Evolutionary conservation across 1,140 invertebrate genomes (phyloP), one percentile per base, ranked within the genome.

Genomic region (Rhopalosiphum padi): DNA sequence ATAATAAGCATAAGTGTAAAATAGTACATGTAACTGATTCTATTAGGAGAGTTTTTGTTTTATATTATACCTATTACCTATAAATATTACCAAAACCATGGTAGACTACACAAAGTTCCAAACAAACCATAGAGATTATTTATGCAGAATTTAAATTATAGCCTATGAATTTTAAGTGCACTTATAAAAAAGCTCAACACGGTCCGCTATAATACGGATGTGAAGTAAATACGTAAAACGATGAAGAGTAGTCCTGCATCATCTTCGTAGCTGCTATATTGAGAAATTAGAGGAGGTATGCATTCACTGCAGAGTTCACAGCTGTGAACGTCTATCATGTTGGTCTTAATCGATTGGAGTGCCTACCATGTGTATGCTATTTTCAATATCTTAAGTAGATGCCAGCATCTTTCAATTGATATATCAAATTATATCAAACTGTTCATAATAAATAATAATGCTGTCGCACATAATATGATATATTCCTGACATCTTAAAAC

Each of bases 361-460:
- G 60, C 30, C 60, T n/a, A n/a, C 60, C 60, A 68, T 25, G 30
- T 77, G 60, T 35, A 18, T 77, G 30, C 4, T n/a, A 77, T 77
- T n/a, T 77, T n/a, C 60, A 77, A 77, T 77, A 77, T n/a, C 60
- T 77, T 77, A 77, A 77, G 60, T n/a, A 77, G 11, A 77, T n/a
- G 3, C n/a, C 60, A 77, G 60, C n/a, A n/a, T 18, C 60, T 77
- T 77, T 77, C 60, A 77, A 77, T 77, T 77, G 60, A 77, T 77
- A 18, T 18, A 77, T 77, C 15, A 77, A 21, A 77, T 77, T 77
- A 77, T n/a, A 35, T 77, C 3, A 77, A n/a, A 77, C 30, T 15
- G 30, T 77, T 77, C 60, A 18, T 35, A 77, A 77, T 77, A 77
- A 77, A 77, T 77, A 77, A 77, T 68, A 77, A 77, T n/a, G 60